These are phyloP conservation scores for Spodoptera litura DNA, from an alignment of 1,140 invertebrate species.

Conservation along the genomic window DNA sequence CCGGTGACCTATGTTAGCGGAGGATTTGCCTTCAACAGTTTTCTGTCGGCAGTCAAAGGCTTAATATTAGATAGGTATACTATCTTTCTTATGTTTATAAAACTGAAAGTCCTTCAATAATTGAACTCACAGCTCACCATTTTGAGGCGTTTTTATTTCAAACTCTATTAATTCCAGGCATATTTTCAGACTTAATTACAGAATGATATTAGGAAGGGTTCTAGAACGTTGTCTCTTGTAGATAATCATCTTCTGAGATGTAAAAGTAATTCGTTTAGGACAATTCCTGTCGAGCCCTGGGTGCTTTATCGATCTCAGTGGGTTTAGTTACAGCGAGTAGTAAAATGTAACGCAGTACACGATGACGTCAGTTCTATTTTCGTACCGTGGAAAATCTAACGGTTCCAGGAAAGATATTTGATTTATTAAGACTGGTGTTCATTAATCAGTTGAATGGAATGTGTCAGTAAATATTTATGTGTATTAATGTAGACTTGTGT, in stretches of 20 bases:
- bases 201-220: constrained; percentile 1
- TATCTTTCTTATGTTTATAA: constrained; percentile 3
- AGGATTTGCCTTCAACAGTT: too few species aligned
- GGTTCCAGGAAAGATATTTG: constrained; percentile 34
- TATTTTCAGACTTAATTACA: constrained; percentile 14
- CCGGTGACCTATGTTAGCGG: too few species aligned
- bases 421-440: constrained; percentile 29
- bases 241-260: constrained; percentile 9
- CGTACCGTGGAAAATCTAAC: constrained; percentile 19
- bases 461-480: constrained; percentile 8
- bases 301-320: constrained; percentile 22
- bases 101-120: constrained; percentile 4
- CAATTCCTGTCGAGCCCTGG: constrained; percentile 27
- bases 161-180: constrained; percentile 19
- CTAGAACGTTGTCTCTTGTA: constrained; percentile 12
- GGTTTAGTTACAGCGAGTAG: constrained; percentile 26
- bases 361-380: constrained; percentile 33
- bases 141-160: constrained; percentile 5
- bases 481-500: constrained; percentile 22
- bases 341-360: constrained; percentile 35
- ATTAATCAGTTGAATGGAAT: constrained; percentile 19
- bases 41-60: too few species aligned
- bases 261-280: constrained; percentile 32
- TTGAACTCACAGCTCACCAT: too few species aligned
- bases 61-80: too few species aligned